Evolutionary conservation across 2,113 vertebrate species (phyloP).

Genomic region (Sylvietta virens): DNA sequence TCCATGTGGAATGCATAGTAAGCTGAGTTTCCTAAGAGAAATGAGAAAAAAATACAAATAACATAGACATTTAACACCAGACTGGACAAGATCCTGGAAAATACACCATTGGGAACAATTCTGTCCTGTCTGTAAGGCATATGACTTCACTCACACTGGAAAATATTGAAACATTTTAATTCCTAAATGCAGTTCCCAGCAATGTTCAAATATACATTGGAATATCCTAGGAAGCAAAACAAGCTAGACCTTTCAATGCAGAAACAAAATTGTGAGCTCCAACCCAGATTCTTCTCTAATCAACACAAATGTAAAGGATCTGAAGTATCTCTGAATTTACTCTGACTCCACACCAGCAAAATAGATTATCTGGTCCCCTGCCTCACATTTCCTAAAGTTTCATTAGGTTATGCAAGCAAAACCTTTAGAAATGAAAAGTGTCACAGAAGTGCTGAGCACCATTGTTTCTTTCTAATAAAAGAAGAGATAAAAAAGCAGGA

Average conservation of each 20-base stretch:
- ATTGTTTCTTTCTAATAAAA: slow-evolving; percentile 18
- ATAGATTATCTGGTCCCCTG: neutral
- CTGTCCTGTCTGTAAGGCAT: neutral
- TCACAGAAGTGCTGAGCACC: slow-evolving; percentile 22
- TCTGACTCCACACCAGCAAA: neutral
- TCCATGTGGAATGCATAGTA: neutral
- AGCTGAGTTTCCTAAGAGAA: neutral
- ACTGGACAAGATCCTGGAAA: slow-evolving; percentile 26
- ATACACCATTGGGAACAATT: neutral
- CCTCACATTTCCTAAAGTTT: neutral
- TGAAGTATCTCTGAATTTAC: neutral
- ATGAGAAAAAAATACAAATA: neutral
- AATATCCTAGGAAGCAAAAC: neutral
- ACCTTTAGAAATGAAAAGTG: slow-evolving; percentile 15
- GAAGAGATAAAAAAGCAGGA: neutral
- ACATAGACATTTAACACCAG: neutral
- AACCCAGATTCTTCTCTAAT: neutral
- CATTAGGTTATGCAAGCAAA: slow-evolving; percentile 25
- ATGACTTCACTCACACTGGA: neutral
- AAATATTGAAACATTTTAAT: slow-evolving; percentile 1
- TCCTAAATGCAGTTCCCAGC: neutral
- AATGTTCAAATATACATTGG: neutral
- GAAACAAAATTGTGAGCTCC: neutral
- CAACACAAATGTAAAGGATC: neutral
- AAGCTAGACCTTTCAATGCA: neutral